Conservation (phyloP, 1,140 invertebrate genomes). For the Brachionus plicatilis region DNA sequence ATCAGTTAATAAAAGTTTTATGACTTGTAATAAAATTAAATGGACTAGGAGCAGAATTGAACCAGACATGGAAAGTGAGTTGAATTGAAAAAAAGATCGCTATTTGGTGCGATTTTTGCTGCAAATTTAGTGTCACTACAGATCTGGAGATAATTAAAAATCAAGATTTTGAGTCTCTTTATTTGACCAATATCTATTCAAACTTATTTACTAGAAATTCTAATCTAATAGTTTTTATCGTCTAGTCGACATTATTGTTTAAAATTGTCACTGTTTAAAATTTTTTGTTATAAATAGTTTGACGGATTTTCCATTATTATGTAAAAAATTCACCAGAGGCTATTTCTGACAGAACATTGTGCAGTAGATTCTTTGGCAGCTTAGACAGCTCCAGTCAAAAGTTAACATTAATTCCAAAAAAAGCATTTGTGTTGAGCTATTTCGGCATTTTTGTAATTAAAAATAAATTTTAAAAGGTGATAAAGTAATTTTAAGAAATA, state of each 20-base stretch:
- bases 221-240: constrained; percentile 13
- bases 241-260: constrained; percentile 27
- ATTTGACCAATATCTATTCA: neutral
- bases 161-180: neutral
- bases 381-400: neutral
- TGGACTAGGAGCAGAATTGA: neutral
- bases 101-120: neutral
- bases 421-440: neutral
- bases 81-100: neutral
- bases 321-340: neutral
- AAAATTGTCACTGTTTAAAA: neutral
- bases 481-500: constrained; percentile 11
- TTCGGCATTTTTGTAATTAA: constrained; percentile 23
- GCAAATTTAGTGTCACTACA: neutral
- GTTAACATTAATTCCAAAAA: neutral
- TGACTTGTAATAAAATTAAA: constrained; percentile 17
- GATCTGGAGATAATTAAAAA: constrained; percentile 24
- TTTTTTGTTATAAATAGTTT: neutral
- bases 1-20: constrained; percentile 32
- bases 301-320: neutral
- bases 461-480: constrained; percentile 33
- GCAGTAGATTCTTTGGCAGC: neutral
- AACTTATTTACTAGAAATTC: constrained; percentile 23
- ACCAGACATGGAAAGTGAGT: constrained; percentile 15
- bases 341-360: neutral